These are phyloP conservation scores for Todiramphus chloris DNA, from an alignment of 2,113 vertebrate genomes.

Conservation along the genomic window DNA sequence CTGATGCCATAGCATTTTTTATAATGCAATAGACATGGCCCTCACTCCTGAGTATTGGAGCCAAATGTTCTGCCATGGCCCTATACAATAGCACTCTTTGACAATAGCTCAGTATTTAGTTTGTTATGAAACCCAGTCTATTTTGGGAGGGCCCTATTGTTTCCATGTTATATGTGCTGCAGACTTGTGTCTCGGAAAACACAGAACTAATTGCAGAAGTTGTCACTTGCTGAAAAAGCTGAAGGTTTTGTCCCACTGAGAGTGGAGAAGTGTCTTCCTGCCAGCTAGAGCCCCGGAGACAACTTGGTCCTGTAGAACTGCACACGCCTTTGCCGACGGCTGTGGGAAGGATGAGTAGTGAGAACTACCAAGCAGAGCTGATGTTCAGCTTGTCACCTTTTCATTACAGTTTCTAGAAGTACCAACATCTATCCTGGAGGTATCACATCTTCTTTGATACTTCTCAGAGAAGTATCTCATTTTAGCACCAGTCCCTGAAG, in stretches of 20 bases:
- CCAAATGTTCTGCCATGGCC: constrained; percentile 56
- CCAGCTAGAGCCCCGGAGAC: not conserved
- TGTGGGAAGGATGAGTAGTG: not conserved
- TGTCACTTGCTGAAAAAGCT: not conserved
- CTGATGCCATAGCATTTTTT: constrained; percentile 45
- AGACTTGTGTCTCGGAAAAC: not conserved
- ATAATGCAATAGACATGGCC: not conserved
- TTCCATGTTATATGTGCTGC: constrained; percentile 30
- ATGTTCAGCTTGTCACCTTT: not conserved
- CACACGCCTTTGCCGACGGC: fast-evolving
- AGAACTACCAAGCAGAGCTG: not conserved
- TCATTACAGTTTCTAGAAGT: not conserved
- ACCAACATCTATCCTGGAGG: not conserved
- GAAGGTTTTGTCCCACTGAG: not conserved
- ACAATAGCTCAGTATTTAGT: constrained; percentile 44
- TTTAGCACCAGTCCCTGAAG: not conserved
- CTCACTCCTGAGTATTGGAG: not conserved
- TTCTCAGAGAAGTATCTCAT: not conserved
- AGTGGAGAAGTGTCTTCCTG: not conserved
- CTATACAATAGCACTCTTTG: constrained; percentile 33
- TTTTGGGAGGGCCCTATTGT: constrained; percentile 64
- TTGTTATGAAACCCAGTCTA: constrained; percentile 61
- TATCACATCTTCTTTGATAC: not conserved
- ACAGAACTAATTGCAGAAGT: not conserved
- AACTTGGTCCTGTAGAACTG: not conserved